phyloP scores from a whole-genome alignment of 2,113 vertebrate species.

The Pandion haliaetus region DNA sequence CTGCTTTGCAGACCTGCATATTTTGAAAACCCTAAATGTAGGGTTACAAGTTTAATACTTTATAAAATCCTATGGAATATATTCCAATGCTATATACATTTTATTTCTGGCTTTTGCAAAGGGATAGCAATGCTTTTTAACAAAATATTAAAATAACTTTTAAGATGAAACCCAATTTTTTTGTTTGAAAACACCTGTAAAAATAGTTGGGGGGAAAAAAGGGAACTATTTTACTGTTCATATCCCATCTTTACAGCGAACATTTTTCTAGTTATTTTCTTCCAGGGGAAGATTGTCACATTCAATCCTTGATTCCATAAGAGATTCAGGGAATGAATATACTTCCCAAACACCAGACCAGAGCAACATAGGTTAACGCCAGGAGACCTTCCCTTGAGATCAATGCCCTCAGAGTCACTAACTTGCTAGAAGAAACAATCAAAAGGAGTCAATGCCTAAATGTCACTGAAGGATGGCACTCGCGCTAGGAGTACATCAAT shows the following conservation, averaged over 20 bases:
- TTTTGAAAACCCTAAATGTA: neutral
- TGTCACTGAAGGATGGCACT: neutral
- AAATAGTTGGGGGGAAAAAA: neutral
- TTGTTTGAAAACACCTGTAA: neutral
- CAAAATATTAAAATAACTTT: neutral
- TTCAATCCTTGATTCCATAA: neutral
- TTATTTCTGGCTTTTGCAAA: neutral
- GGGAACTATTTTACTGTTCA: neutral
- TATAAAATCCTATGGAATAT: neutral
- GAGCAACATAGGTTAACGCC: neutral
- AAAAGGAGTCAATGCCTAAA: neutral
- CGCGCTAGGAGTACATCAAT: neutral
- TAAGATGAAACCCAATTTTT: rapidly evolving
- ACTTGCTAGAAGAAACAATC: neutral
- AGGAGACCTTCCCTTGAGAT: neutral
- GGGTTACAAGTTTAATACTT: neutral
- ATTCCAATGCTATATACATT: neutral
- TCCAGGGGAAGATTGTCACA: neutral
- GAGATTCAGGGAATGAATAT: neutral
- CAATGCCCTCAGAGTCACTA: neutral
- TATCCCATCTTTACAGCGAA: neutral
- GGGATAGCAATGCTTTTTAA: rapidly evolving
- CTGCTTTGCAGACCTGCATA: neutral
- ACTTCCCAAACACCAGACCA: neutral
- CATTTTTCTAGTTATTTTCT: neutral